phyloP scores from a whole-genome alignment of 1,140 invertebrate genomes.

The Pseudobourletiella spinata region DNA sequence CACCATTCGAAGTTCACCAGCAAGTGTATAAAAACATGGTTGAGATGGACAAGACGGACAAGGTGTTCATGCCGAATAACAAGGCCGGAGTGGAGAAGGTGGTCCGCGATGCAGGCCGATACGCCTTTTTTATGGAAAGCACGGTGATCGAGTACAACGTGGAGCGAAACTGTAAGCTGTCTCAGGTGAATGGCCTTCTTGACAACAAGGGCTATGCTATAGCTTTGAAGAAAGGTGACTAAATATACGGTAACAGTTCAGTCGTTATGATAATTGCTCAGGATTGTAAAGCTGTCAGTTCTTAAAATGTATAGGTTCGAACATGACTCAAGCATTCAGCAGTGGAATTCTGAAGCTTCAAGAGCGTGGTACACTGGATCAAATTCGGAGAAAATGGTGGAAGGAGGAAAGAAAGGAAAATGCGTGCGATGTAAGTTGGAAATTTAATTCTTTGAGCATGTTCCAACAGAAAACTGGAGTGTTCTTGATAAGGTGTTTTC shows the following conservation, averaged over 20 bases:
- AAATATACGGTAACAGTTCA: background rate
- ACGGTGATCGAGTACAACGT: slow-evolving; percentile 86
- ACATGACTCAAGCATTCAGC: slow-evolving; percentile 74
- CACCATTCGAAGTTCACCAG: slow-evolving; percentile 83
- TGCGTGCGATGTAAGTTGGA: slow-evolving; percentile 68
- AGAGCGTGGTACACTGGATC: slow-evolving; percentile 83
- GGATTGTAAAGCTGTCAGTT: slow-evolving; percentile 42
- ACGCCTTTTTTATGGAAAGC: slow-evolving; percentile 89
- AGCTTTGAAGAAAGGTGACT: slow-evolving; percentile 77
- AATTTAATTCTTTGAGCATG: no score
- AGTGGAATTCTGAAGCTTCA: slow-evolving; percentile 83
- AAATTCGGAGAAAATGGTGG: slow-evolving; percentile 95
- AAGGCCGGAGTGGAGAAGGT: slow-evolving; percentile 77
- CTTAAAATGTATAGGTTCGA: slow-evolving; percentile 56
- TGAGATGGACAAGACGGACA: slow-evolving; percentile 61
- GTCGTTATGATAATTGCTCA: background rate
- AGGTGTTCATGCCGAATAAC: slow-evolving; percentile 69
- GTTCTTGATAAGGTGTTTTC: no score
- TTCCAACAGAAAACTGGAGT: no score
- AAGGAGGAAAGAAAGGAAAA: slow-evolving; percentile 79
- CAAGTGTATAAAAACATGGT: slow-evolving; percentile 92
- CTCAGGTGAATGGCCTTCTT: slow-evolving; percentile 77
- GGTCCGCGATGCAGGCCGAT: slow-evolving; percentile 71
- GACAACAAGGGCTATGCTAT: slow-evolving; percentile 90
- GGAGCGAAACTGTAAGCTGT: slow-evolving; percentile 80